Evolutionary conservation across 2,797 vertebrate species (phyloP).

Genomic region (Xiphorhynchus erythropygius): DNA sequence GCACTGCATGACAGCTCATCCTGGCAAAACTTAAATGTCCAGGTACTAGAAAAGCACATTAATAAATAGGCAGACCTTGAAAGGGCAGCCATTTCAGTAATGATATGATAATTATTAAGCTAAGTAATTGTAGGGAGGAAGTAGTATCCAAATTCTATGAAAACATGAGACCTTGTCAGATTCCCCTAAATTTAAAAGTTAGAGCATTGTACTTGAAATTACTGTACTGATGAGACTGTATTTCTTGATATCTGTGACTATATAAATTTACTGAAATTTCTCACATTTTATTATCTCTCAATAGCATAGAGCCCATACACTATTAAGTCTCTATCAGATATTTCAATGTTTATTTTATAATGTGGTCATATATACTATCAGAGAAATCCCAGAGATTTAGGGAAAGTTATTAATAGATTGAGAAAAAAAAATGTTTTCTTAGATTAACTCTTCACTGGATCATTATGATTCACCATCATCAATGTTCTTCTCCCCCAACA

Average conservation of each 20-base stretch:
- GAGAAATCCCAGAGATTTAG: neutral
- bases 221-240: neutral
- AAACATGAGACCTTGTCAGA: neutral
- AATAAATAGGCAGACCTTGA: neutral
- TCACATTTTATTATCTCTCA: neutral
- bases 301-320: neutral
- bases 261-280: neutral
- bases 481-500: neutral
- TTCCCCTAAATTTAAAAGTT: neutral
- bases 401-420: neutral
- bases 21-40: neutral
- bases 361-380: neutral
- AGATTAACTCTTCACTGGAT: neutral
- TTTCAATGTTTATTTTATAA: neutral
- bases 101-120: slow-evolving; percentile 1
- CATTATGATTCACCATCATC: neutral
- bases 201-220: neutral
- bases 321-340: neutral
- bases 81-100: slow-evolving; percentile 23
- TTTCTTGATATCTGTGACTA: neutral
- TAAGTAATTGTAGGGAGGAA: slow-evolving; percentile 4
- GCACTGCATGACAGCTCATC: neutral
- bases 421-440: neutral
- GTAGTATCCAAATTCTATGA: neutral
- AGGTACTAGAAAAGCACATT: neutral